Evolutionary conservation across 2,113 vertebrate species (phyloP).

Genomic region (Boleophthalmus pectinirostris): DNA sequence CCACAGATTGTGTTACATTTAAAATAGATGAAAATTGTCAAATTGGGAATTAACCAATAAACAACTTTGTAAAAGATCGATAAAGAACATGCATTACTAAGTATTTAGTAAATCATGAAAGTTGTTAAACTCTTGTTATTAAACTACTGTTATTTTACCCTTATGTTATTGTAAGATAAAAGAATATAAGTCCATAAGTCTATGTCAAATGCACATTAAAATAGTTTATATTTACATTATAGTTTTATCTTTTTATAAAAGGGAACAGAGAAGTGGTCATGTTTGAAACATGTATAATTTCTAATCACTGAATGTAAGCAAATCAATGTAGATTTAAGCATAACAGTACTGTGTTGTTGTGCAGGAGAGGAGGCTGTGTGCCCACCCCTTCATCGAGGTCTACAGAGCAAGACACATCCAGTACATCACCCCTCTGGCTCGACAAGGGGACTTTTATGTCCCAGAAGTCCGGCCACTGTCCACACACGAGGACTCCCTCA

Average conservation of each 20-base stretch:
- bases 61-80: too few relatives aligned
- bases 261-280: neutral
- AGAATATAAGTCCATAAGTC: too few relatives aligned
- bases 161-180: neutral
- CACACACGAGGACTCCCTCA: slow-evolving; percentile 68
- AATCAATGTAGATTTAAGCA: neutral
- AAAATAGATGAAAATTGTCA: too few relatives aligned
- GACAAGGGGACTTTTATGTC: slow-evolving; percentile 92
- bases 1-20: too few relatives aligned
- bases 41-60: too few relatives aligned
- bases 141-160: neutral
- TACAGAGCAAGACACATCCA: slow-evolving; percentile 86
- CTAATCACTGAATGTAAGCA: neutral
- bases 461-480: slow-evolving; percentile 84
- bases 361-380: slow-evolving; percentile 89
- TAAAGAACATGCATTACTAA: too few relatives aligned
- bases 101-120: too few relatives aligned
- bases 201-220: too few relatives aligned
- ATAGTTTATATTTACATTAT: too few relatives aligned
- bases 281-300: neutral
- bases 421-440: slow-evolving; percentile 87
- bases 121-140: too few relatives aligned
- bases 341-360: slow-evolving; percentile 2
- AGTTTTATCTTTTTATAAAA: too few relatives aligned
- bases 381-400: slow-evolving; percentile 90